phyloP scores from a whole-genome alignment of 2,797 vertebrate genomes.

The Botia almorhae region DNA sequence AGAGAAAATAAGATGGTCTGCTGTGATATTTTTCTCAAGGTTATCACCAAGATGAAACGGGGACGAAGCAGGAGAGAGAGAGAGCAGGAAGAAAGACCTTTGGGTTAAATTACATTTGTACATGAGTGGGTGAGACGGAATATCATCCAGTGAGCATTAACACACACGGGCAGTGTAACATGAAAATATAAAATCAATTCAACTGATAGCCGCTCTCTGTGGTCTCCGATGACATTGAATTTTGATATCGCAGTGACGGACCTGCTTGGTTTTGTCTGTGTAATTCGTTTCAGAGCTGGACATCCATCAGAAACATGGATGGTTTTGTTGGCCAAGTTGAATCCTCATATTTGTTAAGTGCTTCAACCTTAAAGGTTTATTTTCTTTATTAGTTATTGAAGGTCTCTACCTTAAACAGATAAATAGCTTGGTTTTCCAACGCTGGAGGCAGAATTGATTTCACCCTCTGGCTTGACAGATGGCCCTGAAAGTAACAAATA shows the following conservation, averaged over 20 bases:
- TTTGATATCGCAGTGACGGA: slow-evolving; percentile 14
- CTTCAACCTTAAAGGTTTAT: slow-evolving; percentile 43
- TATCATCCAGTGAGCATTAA: slow-evolving; percentile 35
- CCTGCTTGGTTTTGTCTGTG: slow-evolving; percentile 11
- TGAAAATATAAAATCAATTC: slow-evolving; percentile 48
- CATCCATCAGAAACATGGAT: slow-evolving; percentile 24
- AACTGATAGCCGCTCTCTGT: slow-evolving; percentile 27
- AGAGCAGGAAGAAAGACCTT: slow-evolving; percentile 44
- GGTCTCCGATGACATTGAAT: slow-evolving; percentile 47
- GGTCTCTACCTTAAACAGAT: slow-evolving; percentile 53
- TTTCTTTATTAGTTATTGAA: slow-evolving; percentile 37
- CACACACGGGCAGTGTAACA: slow-evolving; percentile 44
- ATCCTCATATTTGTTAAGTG: slow-evolving; percentile 42
- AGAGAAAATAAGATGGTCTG: slow-evolving; percentile 51
- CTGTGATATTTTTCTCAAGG: slow-evolving; percentile 58
- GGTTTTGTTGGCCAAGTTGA: slow-evolving; percentile 37
- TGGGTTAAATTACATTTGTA: slow-evolving; percentile 55
- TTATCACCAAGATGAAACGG: slow-evolving; percentile 55
- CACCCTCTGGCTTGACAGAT: slow-evolving; percentile 55
- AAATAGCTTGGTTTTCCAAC: slow-evolving; percentile 53
- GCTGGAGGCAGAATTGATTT: slow-evolving; percentile 62
- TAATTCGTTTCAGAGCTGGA: slow-evolving; percentile 31
- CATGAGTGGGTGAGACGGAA: slow-evolving; percentile 45
- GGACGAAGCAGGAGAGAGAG: slow-evolving; percentile 42
- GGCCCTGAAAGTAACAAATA: slow-evolving; percentile 51